A percentile compares a stretch with the other conserved stretches of the same genome.
phyloP scores from a whole-genome alignment of 1,140 invertebrate species.

The Lithobius niger region DNA sequence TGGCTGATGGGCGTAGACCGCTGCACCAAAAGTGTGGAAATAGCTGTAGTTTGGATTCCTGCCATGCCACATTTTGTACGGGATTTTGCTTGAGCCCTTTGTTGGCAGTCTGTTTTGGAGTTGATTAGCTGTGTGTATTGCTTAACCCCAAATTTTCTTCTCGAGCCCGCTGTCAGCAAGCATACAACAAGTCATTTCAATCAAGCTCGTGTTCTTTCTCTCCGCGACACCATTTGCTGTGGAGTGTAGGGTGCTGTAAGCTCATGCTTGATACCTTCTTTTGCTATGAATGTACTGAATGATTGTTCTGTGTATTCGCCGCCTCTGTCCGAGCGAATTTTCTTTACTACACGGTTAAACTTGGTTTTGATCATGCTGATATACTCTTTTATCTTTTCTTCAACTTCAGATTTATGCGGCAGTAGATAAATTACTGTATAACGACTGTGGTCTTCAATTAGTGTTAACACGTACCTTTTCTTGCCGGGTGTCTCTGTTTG shows the following conservation, averaged over 20 bases:
- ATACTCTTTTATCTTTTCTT: too few relatives aligned
- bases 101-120: slow-evolving; percentile 15
- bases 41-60: slow-evolving; percentile 23
- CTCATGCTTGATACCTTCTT: slow-evolving; percentile 12
- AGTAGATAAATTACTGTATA: too few relatives aligned
- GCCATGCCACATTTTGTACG: slow-evolving; percentile 24
- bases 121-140: slow-evolving; percentile 17
- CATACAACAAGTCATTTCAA: slow-evolving; percentile 15
- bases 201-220: slow-evolving; percentile 14
- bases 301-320: too few relatives aligned
- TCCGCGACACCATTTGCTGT: slow-evolving; percentile 19
- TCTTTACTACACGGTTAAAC: too few relatives aligned
- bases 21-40: slow-evolving; percentile 25
- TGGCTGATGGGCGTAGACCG: slow-evolving; percentile 23
- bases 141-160: slow-evolving; percentile 17
- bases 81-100: slow-evolving; percentile 16
- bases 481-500: too few relatives aligned
- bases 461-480: too few relatives aligned
- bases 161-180: slow-evolving; percentile 12
- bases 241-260: slow-evolving; percentile 16
- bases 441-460: too few relatives aligned
- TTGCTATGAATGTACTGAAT: too few relatives aligned
- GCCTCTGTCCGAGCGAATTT: too few relatives aligned
- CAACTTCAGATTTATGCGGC: too few relatives aligned
- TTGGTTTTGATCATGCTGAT: too few relatives aligned